A percentile compares a stretch with the other conserved stretches of the same genome.
Conservation (phyloP, 2,113 vertebrate species). For the Macaca fascicularis region DNA sequence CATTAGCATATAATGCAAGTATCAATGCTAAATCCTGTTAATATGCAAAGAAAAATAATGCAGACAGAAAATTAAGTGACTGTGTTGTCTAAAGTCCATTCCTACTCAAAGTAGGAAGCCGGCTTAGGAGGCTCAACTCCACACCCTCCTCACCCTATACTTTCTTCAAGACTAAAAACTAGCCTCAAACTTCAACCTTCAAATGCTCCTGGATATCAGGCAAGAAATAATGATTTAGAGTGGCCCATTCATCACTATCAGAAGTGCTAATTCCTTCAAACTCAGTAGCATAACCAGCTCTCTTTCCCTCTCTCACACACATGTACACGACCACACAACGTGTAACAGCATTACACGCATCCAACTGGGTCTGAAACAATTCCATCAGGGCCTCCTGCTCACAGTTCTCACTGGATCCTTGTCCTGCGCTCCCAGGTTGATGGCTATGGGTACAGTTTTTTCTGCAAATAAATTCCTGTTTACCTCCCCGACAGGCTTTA, state of each 20-base stretch:
- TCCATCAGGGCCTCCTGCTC: background rate
- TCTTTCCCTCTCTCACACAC: background rate
- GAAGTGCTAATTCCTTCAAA: background rate
- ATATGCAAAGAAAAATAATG: slow-evolving; percentile 47
- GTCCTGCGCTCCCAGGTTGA: background rate
- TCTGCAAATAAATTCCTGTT: background rate
- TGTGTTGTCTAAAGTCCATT: slow-evolving; percentile 34
- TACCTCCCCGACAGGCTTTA: background rate
- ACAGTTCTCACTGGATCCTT: background rate
- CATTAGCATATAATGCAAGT: background rate
- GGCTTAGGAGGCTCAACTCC: background rate
- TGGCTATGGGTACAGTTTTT: background rate
- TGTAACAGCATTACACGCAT: background rate
- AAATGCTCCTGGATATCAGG: background rate
- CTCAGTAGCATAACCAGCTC: background rate
- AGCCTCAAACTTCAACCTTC: slow-evolving; percentile 20
- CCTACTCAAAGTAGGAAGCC: slow-evolving; percentile 2
- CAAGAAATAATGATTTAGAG: background rate
- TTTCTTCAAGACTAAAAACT: slow-evolving; percentile 3
- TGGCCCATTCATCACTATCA: background rate
- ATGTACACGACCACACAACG: background rate
- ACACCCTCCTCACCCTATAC: background rate
- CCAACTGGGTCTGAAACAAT: background rate
- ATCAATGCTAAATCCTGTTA: background rate
- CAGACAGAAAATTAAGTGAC: slow-evolving; percentile 6